Evolutionary conservation across 1,140 invertebrate genomes (phyloP).

Genomic region (Drosophila guanche): DNA sequence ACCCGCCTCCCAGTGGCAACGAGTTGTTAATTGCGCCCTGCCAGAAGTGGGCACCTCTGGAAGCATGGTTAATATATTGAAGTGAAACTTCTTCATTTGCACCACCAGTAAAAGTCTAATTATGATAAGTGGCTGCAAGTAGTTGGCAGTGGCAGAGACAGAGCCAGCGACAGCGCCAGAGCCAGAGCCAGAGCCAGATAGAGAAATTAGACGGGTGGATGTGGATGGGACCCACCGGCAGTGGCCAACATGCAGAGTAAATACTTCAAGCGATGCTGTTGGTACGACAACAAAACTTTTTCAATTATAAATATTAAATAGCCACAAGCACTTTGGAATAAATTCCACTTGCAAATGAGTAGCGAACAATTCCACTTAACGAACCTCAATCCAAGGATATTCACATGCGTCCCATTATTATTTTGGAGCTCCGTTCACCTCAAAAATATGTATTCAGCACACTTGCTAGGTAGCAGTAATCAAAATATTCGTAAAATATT

Average conservation of each 20-base stretch:
- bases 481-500: no score
- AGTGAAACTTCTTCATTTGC: slow-evolving; percentile 53
- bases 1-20: slow-evolving; percentile 29
- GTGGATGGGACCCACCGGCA: neutral
- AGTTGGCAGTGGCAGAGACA: slow-evolving; percentile 50
- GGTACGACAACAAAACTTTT: slow-evolving; percentile 58
- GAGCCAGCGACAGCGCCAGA: slow-evolving; percentile 16
- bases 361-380: slow-evolving; percentile 55
- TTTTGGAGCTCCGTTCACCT: no score
- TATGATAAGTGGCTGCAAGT: slow-evolving; percentile 68
- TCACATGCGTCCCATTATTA: no score
- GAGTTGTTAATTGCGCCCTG: slow-evolving; percentile 53
- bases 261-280: slow-evolving; percentile 1
- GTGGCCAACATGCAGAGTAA: slow-evolving; percentile 1
- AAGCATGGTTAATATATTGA: slow-evolving; percentile 38
- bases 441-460: no score
- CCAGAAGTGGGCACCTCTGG: slow-evolving; percentile 43
- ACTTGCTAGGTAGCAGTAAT: no score
- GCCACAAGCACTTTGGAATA: slow-evolving; percentile 64
- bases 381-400: slow-evolving; percentile 15
- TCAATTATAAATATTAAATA: slow-evolving; percentile 71
- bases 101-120: slow-evolving; percentile 50
- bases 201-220: neutral
- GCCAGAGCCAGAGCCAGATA: slow-evolving; percentile 1
- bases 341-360: slow-evolving; percentile 55